Evolutionary conservation across 1,140 invertebrate genomes (phyloP).

Genomic region (Daktulosphaira vitifoliae): DNA sequence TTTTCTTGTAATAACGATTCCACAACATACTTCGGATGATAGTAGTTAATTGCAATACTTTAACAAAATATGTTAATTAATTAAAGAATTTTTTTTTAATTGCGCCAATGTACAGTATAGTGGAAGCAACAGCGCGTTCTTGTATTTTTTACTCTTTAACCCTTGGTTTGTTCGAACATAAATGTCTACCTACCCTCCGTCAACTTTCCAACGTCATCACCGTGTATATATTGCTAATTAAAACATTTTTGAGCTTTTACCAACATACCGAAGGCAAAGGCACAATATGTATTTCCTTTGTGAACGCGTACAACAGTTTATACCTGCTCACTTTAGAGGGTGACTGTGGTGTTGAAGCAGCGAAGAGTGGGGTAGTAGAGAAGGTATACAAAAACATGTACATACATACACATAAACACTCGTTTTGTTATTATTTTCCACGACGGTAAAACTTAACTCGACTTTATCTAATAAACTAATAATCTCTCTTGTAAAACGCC

Average conservation of each 20-base stretch:
- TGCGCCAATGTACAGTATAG: too few relatives aligned
- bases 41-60: too few relatives aligned
- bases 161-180: too few relatives aligned
- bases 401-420: not conserved
- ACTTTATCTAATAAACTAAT: constrained; percentile 12
- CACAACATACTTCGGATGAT: too few relatives aligned
- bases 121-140: too few relatives aligned
- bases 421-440: constrained; percentile 23
- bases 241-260: constrained; percentile 24
- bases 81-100: too few relatives aligned
- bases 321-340: not conserved
- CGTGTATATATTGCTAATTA: constrained; percentile 26
- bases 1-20: too few relatives aligned
- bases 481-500: not conserved
- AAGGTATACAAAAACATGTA: not conserved
- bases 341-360: too few relatives aligned
- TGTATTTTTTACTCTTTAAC: too few relatives aligned
- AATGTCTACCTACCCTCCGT: too few relatives aligned
- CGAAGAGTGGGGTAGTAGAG: not conserved
- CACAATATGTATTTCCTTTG: not conserved
- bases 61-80: too few relatives aligned
- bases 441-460: not conserved
- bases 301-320: not conserved
- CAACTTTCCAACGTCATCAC: too few relatives aligned
- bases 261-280: constrained; percentile 10